Evolutionary conservation across 2,888 invertebrate species (phyloP), one percentile per base, ranked within the genome.

Genomic region (Ethmia dodecea): DNA sequence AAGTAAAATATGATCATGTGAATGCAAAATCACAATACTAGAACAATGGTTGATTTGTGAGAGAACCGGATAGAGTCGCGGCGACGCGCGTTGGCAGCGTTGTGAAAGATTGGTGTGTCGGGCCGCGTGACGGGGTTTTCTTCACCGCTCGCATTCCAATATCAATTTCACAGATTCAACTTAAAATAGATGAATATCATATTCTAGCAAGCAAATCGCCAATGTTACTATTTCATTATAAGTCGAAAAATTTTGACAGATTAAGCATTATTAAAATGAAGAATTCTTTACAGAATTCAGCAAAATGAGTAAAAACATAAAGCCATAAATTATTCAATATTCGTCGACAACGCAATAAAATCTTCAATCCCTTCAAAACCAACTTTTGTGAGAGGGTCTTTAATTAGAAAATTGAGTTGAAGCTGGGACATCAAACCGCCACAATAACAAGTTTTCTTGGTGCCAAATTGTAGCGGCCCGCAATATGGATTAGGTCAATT

Each of bases 401-500:
- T 75, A 74, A 34, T 76, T 69, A 68, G 47, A 53, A 69, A 65
- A 65, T 70, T 63, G 56, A 50, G 53, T 63, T 60, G 50, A 53
- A 56, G 58, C 65, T 61, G 60, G 55, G 56, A 60, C 66, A 65
- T 64, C 62, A 63, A 52, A 54, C 57, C 50, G 48, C 52, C 45
- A 45, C 50, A 47, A 49, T 58, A 59, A 66, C 64, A 70, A 74
- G 62, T 70, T 69, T 62, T 57, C 58, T 60, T 54, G 52, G 48
- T 48, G 46, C 45, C 47, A 52, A 67, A 65, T 62, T 66, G 33
- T 55, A 43, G 49, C 50, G 53, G 11, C 42, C 52, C 63, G 59
- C 70, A 75, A 69, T 72, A 72, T 72, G 73, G 77, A 75, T 76
- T 69, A 69, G 73, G 69, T 75, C 74, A 70, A 74, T 75, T 74